These are phyloP conservation scores for Lithobates pipiens DNA, from an alignment of 2,797 vertebrate genomes.

Conservation along the genomic window DNA sequence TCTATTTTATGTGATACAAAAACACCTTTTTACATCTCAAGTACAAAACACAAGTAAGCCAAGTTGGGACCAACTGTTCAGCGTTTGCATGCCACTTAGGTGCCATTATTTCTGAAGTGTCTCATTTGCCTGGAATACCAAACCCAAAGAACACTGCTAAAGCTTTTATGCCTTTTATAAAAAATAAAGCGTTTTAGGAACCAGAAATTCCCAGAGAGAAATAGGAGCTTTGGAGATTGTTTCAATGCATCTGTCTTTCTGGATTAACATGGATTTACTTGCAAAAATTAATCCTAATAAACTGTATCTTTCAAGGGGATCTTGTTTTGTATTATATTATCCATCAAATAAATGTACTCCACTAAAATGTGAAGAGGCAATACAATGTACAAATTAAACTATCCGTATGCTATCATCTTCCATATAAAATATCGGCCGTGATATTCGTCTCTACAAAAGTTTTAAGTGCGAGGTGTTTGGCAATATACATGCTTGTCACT, in stretches of 20 bases:
- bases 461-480: constrained; percentile 63
- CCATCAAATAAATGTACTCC: constrained; percentile 56
- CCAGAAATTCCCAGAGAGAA: constrained; percentile 15
- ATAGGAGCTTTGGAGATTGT: constrained; percentile 27
- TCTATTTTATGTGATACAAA: constrained; percentile 17
- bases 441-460: constrained; percentile 63
- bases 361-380: constrained; percentile 60
- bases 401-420: constrained; percentile 64
- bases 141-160: constrained; percentile 7
- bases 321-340: constrained; percentile 57
- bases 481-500: constrained; percentile 52
- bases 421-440: constrained; percentile 57
- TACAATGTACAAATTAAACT: constrained; percentile 60
- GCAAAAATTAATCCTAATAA: constrained; percentile 56
- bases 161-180: constrained; percentile 30
- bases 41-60: neutral
- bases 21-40: constrained; percentile 29
- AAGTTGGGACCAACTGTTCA: constrained; percentile 8
- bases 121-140: constrained; percentile 20
- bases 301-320: constrained; percentile 54
- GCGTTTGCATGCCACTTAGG: constrained; percentile 30
- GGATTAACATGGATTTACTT: constrained; percentile 54
- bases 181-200: constrained; percentile 19
- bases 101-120: constrained; percentile 28
- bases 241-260: constrained; percentile 47